These are phyloP conservation scores for Pteruthius melanotis DNA, from an alignment of 2,113 vertebrate species.

Conservation along the genomic window DNA sequence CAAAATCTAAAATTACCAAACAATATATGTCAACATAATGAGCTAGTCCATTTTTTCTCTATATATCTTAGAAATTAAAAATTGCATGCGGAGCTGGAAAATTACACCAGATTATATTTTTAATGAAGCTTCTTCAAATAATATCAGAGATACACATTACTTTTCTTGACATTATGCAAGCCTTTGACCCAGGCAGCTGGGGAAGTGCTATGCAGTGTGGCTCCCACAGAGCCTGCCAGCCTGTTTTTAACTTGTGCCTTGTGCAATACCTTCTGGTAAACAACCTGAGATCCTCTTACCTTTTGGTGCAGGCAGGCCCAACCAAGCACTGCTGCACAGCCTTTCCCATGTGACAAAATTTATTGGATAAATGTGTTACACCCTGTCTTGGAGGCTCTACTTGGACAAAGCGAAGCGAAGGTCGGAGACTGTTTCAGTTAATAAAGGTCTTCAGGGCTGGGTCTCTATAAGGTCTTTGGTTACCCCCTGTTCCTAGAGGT, in stretches of 20 bases:
- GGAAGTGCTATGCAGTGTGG: not conserved
- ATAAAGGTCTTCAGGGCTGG: not conserved
- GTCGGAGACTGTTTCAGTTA: not conserved
- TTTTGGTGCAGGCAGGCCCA: not conserved
- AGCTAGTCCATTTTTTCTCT: not conserved
- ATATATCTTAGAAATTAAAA: not conserved
- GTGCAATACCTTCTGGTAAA: conserved; percentile 30
- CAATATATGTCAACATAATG: not conserved
- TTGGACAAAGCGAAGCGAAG: not conserved
- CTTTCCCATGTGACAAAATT: not conserved
- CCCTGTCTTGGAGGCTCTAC: not conserved
- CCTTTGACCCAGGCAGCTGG: not conserved
- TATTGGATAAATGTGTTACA: not conserved
- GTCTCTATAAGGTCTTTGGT: not conserved
- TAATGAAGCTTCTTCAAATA: not conserved
- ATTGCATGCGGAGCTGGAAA: not conserved
- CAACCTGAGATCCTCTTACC: conserved; percentile 9
- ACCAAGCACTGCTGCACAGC: not conserved
- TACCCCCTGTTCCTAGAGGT: not conserved
- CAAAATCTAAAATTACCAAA: conserved; percentile 9
- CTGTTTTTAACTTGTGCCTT: not conserved
- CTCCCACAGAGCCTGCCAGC: conserved; percentile 40
- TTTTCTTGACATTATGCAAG: not conserved
- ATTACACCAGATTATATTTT: not conserved
- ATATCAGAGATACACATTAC: not conserved